Evolutionary conservation across 1,140 invertebrate genomes (phyloP).

Genomic region (Druon quercuslanigerum): DNA sequence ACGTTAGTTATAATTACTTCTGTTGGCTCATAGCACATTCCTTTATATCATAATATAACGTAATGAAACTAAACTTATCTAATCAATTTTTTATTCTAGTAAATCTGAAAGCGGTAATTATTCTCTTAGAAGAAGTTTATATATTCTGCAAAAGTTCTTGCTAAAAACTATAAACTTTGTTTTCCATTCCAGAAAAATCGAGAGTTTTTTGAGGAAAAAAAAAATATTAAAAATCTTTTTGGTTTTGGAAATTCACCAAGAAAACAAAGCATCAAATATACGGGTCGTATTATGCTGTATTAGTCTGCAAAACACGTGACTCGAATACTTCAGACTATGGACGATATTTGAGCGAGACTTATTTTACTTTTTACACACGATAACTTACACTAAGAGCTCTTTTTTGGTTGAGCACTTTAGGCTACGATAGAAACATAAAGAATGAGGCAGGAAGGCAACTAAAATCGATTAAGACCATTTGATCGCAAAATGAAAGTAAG

Average conservation of each 20-base stretch:
- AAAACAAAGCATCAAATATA: conserved; percentile 46
- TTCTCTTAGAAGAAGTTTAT: too few relatives aligned
- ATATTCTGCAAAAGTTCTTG: too few relatives aligned
- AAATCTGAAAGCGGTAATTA: too few relatives aligned
- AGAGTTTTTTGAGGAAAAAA: not conserved
- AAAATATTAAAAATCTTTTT: not conserved
- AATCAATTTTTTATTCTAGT: too few relatives aligned
- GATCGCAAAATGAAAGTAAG: not conserved
- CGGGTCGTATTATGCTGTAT: conserved; percentile 46
- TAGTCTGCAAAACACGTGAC: conserved; percentile 50
- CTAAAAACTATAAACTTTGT: too few relatives aligned
- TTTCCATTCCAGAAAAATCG: too few relatives aligned
- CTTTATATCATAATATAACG: not conserved
- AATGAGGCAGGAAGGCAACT: not conserved
- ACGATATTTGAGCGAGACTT: conserved; percentile 27
- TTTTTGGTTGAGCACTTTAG: not conserved
- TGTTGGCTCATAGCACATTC: not conserved
- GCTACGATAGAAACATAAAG: not conserved
- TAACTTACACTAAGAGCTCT: not conserved
- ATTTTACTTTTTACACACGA: not conserved
- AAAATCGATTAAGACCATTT: not conserved
- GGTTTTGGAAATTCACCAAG: not conserved
- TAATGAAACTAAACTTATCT: not conserved
- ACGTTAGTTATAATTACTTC: not conserved
- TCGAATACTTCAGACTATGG: conserved; percentile 39